Conservation (phyloP, 2,797 vertebrate genomes). For the Arctocebus calabarensis region DNA sequence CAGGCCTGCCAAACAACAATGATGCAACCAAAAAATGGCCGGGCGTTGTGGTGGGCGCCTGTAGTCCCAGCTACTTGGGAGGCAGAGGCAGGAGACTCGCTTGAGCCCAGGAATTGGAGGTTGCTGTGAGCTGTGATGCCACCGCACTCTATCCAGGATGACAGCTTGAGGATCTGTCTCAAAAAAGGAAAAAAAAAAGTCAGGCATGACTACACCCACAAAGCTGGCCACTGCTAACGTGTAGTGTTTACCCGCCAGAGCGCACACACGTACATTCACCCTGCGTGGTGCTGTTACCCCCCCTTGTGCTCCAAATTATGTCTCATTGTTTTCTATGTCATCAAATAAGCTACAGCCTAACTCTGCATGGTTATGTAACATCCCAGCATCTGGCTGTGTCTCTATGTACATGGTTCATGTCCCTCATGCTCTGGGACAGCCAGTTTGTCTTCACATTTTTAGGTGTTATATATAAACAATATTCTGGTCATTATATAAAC, state of each 20-base stretch:
- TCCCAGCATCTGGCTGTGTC: accelerated
- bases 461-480: neutral
- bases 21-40: too few species aligned
- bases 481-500: neutral
- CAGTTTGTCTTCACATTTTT: neutral
- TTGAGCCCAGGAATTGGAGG: too few species aligned
- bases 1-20: too few species aligned
- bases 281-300: neutral
- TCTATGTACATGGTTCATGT: neutral
- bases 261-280: too few species aligned
- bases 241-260: accelerated
- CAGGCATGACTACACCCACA: neutral
- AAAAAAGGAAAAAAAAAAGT: too few species aligned
- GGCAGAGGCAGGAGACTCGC: too few species aligned
- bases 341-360: neutral
- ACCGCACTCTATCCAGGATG: too few species aligned
- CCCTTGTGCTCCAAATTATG: too few species aligned
- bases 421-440: neutral
- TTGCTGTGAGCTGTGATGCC: too few species aligned
- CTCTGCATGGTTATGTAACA: neutral
- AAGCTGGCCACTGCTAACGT: neutral
- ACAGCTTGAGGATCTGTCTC: too few species aligned
- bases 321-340: neutral
- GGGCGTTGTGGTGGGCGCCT: too few species aligned
- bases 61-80: too few species aligned